Evolutionary conservation across 2,797 vertebrate species (phyloP).

Genomic region (Bryconaethiops microstoma): DNA sequence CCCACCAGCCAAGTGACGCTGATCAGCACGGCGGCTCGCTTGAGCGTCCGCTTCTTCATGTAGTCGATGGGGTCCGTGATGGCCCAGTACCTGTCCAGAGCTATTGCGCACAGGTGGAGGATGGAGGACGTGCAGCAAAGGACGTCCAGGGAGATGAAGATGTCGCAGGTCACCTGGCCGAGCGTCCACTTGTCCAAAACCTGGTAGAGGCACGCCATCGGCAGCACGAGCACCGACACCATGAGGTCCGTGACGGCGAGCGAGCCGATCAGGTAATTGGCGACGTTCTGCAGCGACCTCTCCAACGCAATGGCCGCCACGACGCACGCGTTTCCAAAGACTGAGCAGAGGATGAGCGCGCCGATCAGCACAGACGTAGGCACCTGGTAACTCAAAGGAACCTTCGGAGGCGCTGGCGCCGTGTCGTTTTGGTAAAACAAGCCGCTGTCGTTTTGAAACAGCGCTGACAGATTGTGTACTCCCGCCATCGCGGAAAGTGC

Average conservation of each 20-base stretch:
- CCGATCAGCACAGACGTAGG: slow-evolving; percentile 85
- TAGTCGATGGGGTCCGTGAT: slow-evolving; percentile 96
- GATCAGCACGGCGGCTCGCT: slow-evolving; percentile 90
- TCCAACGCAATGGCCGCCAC: slow-evolving; percentile 93
- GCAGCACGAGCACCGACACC: slow-evolving; percentile 94
- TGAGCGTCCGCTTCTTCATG: slow-evolving; percentile 90
- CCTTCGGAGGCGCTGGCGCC: slow-evolving; percentile 53
- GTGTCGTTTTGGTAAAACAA: slow-evolving; percentile 54
- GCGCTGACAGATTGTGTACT: slow-evolving; percentile 67
- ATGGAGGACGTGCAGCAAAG: slow-evolving; percentile 96
- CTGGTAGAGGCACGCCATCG: slow-evolving; percentile 94
- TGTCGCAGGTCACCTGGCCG: slow-evolving; percentile 89
- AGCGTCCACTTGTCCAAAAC: slow-evolving; percentile 93
- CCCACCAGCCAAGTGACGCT: slow-evolving; percentile 92
- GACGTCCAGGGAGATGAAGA: slow-evolving; percentile 94
- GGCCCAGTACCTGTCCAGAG: slow-evolving; percentile 94
- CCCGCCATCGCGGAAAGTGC: slow-evolving; percentile 64
- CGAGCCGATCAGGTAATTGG: slow-evolving; percentile 95
- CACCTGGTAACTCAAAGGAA: slow-evolving; percentile 79
- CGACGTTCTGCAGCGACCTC: slow-evolving; percentile 91
- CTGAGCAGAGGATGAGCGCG: slow-evolving; percentile 88
- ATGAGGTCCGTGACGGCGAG: slow-evolving; percentile 95
- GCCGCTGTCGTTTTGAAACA: slow-evolving; percentile 59
- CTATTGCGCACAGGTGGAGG: slow-evolving; percentile 93
- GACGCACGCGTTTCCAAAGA: slow-evolving; percentile 84